phyloP scores from a whole-genome alignment of 2,888 invertebrate species.

The Gisinianus flammeolus region DNA sequence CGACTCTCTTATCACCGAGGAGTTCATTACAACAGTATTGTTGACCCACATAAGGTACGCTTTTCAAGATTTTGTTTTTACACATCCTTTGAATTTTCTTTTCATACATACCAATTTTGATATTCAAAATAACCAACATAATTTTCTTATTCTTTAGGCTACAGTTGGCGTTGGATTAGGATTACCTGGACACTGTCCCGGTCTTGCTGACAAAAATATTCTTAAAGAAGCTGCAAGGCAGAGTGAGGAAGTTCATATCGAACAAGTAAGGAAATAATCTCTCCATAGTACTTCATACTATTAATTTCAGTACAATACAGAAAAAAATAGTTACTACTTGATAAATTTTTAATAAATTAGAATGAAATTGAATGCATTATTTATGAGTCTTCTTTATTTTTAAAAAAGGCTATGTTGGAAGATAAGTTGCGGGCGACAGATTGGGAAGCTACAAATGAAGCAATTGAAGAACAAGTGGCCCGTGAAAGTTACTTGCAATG shows the following conservation, averaged over 20 bases:
- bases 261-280: conserved; percentile 70
- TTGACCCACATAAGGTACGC: conserved; percentile 75
- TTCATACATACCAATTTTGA: not conserved
- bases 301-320: no score
- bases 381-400: not conserved
- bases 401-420: conserved; percentile 80
- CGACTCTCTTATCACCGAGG: conserved; percentile 84
- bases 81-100: not conserved
- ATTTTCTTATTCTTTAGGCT: no score
- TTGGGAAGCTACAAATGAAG: conserved; percentile 90
- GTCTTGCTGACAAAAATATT: conserved; percentile 73
- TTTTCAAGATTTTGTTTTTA: conserved; percentile 60
- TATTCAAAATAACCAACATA: no score
- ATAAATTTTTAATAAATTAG: not conserved
- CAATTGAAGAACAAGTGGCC: conserved; percentile 86
- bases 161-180: conserved; percentile 84
- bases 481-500: conserved; percentile 84
- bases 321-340: not conserved
- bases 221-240: conserved; percentile 76
- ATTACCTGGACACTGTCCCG: conserved; percentile 78
- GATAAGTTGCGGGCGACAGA: conserved; percentile 87
- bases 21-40: conserved; percentile 86
- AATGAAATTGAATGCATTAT: no score
- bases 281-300: not conserved
- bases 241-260: conserved; percentile 80